Evolutionary conservation across 2,888 invertebrate species (phyloP).

Genomic region (Lottia scabra): DNA sequence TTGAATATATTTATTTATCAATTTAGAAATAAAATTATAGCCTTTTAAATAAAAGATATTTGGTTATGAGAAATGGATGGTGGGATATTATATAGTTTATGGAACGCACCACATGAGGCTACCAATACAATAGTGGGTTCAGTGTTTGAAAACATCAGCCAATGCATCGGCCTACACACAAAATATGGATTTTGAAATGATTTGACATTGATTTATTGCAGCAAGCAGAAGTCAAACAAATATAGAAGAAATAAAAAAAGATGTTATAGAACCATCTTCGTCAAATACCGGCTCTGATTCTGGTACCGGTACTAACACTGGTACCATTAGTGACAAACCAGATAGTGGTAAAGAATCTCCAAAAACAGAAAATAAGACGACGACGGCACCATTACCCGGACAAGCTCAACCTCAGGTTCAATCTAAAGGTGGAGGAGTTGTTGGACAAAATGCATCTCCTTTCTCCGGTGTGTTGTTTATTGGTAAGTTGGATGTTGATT

Average conservation of each 20-base stretch:
- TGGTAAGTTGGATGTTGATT: neutral
- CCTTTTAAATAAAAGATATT: too few species aligned
- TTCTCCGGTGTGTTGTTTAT: neutral
- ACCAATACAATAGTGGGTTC: too few species aligned
- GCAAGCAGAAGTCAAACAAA: neutral
- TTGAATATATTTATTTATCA: too few species aligned
- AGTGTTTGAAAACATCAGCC: too few species aligned
- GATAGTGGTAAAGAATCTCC: neutral
- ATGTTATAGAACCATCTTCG: conserved; percentile 3
- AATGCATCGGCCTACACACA: too few species aligned
- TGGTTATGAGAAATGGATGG: too few species aligned
- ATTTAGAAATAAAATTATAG: too few species aligned
- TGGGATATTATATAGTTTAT: too few species aligned
- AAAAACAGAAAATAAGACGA: neutral
- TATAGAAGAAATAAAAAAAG: conserved; percentile 13
- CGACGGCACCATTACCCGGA: neutral
- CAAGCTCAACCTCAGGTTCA: neutral
- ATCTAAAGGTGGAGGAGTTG: neutral
- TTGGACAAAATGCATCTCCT: neutral
- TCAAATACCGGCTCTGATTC: neutral
- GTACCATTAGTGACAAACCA: neutral
- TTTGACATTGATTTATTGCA: too few species aligned
- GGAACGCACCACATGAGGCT: too few species aligned
- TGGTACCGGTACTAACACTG: neutral
- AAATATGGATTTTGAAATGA: too few species aligned